These are phyloP conservation scores for Sciurus carolinensis DNA, from an alignment of 2,797 vertebrate species.

Conservation along the genomic window DNA sequence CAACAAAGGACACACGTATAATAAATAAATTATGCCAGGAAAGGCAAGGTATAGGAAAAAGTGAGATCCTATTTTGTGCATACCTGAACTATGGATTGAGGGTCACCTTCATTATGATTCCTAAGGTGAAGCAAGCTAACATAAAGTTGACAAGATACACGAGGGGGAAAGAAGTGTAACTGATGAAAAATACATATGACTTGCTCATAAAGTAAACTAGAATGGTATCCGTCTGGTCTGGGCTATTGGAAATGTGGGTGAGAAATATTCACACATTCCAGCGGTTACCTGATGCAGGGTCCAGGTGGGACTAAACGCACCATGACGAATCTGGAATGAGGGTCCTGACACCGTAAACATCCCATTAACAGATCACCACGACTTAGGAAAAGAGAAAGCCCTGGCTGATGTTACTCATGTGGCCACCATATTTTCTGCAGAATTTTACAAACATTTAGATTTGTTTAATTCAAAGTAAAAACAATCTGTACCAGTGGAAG, in stretches of 20 bases:
- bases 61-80: not conserved
- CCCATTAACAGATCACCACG: slow-evolving; percentile 81
- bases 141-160: not conserved
- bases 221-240: slow-evolving; percentile 42
- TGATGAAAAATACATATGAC: slow-evolving; percentile 51
- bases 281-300: slow-evolving; percentile 87
- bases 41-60: not conserved
- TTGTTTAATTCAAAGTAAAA: slow-evolving; percentile 77
- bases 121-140: not conserved
- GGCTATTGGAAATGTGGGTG: slow-evolving; percentile 81
- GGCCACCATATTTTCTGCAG: slow-evolving; percentile 84
- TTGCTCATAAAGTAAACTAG: slow-evolving; percentile 79
- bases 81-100: not conserved
- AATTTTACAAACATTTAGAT: slow-evolving; percentile 80
- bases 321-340: slow-evolving; percentile 87
- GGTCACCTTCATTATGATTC: not conserved
- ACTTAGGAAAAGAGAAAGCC: slow-evolving; percentile 81
- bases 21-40: not conserved
- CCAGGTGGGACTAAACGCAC: slow-evolving; percentile 89
- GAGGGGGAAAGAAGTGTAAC: not conserved
- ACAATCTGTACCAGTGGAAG: slow-evolving; percentile 53
- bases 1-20: not conserved
- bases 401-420: slow-evolving; percentile 81
- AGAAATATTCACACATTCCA: slow-evolving; percentile 87
- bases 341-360: slow-evolving; percentile 87